phyloP scores from a whole-genome alignment of 1,140 invertebrate species.

The Conopomorpha cramerella region DNA sequence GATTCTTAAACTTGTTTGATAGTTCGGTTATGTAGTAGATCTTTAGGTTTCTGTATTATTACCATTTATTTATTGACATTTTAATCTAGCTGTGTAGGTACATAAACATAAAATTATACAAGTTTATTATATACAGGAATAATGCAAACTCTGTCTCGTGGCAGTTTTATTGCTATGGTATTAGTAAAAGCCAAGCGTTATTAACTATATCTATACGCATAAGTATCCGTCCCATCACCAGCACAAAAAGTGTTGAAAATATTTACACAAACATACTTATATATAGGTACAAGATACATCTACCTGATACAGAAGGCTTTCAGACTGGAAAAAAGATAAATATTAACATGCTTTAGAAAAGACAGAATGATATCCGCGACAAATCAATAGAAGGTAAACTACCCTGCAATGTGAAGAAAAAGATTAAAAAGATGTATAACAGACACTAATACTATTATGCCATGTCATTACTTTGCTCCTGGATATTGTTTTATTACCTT shows the following conservation, averaged over 20 bases:
- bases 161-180: constrained; percentile 40
- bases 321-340: constrained; percentile 44
- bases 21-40: too few species aligned
- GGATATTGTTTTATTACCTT: constrained; percentile 74
- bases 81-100: too few species aligned
- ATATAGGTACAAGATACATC: constrained; percentile 28
- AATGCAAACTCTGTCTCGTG: constrained; percentile 55
- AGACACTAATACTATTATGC: too few species aligned
- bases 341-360: constrained; percentile 48
- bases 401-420: constrained; percentile 62
- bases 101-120: background rate
- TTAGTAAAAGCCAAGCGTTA: too few species aligned
- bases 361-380: constrained; percentile 44
- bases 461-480: constrained; percentile 22
- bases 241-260: constrained; percentile 34
- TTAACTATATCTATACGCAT: too few species aligned
- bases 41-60: too few species aligned
- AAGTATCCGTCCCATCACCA: background rate
- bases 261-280: constrained; percentile 33
- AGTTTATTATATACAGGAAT: constrained; percentile 1
- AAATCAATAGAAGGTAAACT: constrained; percentile 50
- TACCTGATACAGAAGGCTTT: constrained; percentile 49
- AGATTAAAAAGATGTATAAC: constrained; percentile 54
- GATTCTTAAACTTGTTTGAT: too few species aligned
- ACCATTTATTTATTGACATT: too few species aligned